Base-by-base conservation (phyloP, 2,888 invertebrate genomes). In the Tupiocoris notatus region DNA sequence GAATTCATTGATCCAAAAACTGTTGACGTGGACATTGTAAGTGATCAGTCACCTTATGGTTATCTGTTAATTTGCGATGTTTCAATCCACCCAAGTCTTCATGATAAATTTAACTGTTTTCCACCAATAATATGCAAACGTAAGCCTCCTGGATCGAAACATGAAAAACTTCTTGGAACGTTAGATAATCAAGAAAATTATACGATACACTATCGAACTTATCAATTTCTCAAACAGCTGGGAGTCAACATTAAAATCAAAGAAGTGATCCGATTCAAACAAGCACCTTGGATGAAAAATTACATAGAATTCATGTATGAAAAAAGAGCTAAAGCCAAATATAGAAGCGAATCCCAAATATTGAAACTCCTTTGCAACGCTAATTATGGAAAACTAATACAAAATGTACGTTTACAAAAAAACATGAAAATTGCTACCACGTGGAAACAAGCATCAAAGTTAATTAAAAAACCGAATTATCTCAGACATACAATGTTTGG, bases 231-330 rank as follows among this genome's bases (percentile, higher is more conserved):
- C 3, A 39, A 39, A 39, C 39, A 24, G 17, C 18, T 64, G 24
- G 64, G 64, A 24, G 64, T 64, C 18, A 24, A 24, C 24, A 64
- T 64, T 17, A 64, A n/a, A 25, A 24, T 64, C 7, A 23, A 64
- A n/a, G 24, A 64, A 25, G 64, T 64, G 9, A 25, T 64, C 22
- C 64, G 64, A 18, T 64, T 64, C n/a, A 64, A 64, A 63, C 62
- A 62, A 62, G 22, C 18, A 3, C 62, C 12, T 39, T 39, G 39
- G 39, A 39, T 39, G 39, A 39, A 39, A 39, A 3, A 3, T 39
- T 39, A 39, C 39, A 39, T 39, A 3, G 39, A 39, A 3, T 39
- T 39, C 12, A 39, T 39, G 39, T 39, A 12, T 39, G 39, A 39
- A 39, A 39, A 39, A 39, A 3, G 39, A 12, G 12, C 6, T 39